Evolutionary conservation across 2,113 vertebrate genomes (phyloP).

Genomic region (Equus przewalskii): DNA sequence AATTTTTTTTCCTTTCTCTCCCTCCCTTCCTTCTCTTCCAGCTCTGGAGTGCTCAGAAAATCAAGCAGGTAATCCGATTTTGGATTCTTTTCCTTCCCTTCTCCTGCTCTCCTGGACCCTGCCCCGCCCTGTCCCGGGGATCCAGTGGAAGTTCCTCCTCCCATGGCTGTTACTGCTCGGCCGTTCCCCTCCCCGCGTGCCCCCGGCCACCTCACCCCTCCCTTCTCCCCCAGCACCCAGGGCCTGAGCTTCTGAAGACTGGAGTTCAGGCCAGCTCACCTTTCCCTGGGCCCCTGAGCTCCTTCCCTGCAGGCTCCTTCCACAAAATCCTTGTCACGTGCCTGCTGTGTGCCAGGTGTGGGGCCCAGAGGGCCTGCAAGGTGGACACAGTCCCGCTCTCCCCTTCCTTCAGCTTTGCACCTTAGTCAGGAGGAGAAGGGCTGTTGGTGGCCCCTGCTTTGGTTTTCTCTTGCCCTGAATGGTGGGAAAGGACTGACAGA

Average conservation of each 20-base stretch:
- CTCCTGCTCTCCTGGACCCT: neutral
- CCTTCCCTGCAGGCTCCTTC: neutral
- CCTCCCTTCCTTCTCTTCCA: constrained; percentile 70
- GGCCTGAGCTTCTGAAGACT: neutral
- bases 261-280: neutral
- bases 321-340: neutral
- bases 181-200: no score
- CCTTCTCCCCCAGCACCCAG: neutral
- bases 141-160: no score
- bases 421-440: neutral
- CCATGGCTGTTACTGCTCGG: neutral
- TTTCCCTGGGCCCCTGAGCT: neutral
- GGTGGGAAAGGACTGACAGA: neutral
- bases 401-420: neutral
- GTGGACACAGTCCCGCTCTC: neutral
- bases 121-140: neutral
- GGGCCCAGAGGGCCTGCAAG: neutral
- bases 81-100: neutral
- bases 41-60: constrained; percentile 97
- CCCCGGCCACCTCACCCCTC: neutral
- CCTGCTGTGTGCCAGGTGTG: neutral
- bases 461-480: neutral
- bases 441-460: neutral
- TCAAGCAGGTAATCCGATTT: constrained; percentile 92
- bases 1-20: neutral